Percentiles rank a stretch among this genome's conserved stretches.
Evolutionary conservation across 35 echinoderm and acorn worm species (phyloP).

Genomic region (Patiria miniata): DNA sequence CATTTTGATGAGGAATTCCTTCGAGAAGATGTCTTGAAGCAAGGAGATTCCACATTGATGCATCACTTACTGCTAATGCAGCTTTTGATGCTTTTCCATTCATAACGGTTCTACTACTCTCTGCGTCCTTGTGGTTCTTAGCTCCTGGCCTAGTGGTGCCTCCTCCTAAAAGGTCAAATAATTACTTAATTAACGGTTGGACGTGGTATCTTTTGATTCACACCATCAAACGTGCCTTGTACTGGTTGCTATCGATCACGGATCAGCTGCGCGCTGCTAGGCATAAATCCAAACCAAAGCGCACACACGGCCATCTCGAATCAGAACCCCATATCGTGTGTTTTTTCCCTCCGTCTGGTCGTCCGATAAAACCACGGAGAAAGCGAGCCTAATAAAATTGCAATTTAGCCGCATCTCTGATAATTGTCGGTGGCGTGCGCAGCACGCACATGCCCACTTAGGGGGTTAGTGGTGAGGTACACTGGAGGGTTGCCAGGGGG

Average conservation of each 20-base stretch:
- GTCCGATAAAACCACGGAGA: neutral
- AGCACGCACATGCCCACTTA: conserved; percentile 31
- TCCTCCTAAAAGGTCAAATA: conserved; percentile 17
- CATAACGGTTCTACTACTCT: too few species aligned
- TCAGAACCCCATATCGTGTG: neutral
- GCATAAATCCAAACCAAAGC: neutral
- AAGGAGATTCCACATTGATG: neutral
- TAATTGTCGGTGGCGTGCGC: conserved; percentile 26
- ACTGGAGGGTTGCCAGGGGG: neutral
- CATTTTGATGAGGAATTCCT: too few species aligned
- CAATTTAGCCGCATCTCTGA: conserved; percentile 25
- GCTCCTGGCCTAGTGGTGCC: neutral
- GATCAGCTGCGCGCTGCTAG: conserved; percentile 12
- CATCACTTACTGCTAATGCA: conserved; percentile 18
- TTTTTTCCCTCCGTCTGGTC: too few species aligned
- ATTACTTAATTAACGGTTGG: conserved; percentile 26
- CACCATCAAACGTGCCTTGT: neutral
- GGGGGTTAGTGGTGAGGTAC: conserved; percentile 16
- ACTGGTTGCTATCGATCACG: neutral
- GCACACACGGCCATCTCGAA: neutral
- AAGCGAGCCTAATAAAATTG: conserved; percentile 28
- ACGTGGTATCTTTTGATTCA: conserved; percentile 19
- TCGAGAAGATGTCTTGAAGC: conserved; percentile 11
- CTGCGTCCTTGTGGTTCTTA: neutral
- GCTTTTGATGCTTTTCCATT: neutral